Evolutionary conservation across 2,797 vertebrate species (phyloP), one percentile per base, ranked within the genome.

Genomic region (Geranospiza caerulescens): DNA sequence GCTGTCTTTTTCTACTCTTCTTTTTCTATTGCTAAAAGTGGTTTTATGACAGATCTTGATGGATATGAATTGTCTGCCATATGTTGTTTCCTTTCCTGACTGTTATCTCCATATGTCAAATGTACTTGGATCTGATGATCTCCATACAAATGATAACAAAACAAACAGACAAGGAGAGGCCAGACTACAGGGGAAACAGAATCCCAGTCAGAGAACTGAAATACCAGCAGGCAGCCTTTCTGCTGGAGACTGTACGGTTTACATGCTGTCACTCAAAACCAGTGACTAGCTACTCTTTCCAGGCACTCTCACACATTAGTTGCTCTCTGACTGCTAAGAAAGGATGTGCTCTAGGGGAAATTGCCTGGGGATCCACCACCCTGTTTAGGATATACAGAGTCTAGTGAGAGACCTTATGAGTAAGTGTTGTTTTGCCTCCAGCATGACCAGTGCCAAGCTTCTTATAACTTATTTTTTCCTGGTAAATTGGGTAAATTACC

Each of bases 11-110:
- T 97, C 82, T 91, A 19, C 56, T 89, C 55, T 11, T 92, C 76
- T 92, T 78, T 76, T 89, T 79, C 79, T 78, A 68, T 64, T 72
- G 60, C 84, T 94, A 92, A 95, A 92, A 87, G 79, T 79, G 85
- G 42, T 22, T 92, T 91, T 94, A 78, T 95, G 95, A 89, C 95
- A 96, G 91, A 95, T 89, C 80, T 93, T 95, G 94, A 96, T 91
- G 83, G 94, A 91, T 95, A 92, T 87, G 91, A 89, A 91, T 97
- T 96, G 91, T 89, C 84, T 96, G 96, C 95, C 96, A 89, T 95
- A 95, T 96, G 95, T 89, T 97, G 92, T 97, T 93, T 97, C 94
- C 66, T 96, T 84, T 92, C 86, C 73, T 97, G 93, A 90, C 86
- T 85, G 87, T 94, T 96, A 95, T 94, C 93, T 95, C 92, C 91